Conservation (phyloP, 2,888 invertebrate genomes). For the Furcula furcula region DNA sequence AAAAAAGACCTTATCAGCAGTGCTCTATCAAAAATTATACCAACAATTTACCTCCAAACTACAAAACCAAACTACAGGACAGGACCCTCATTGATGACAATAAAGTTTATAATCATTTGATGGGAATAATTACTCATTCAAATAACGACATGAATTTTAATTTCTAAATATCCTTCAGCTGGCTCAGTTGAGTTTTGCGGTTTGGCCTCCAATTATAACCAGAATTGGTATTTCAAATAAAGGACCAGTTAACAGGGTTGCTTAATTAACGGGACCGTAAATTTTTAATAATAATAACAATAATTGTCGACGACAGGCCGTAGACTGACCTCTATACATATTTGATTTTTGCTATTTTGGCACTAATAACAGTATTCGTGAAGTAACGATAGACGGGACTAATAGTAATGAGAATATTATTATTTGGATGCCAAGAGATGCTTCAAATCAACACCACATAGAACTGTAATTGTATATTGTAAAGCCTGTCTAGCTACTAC, state of each 20-base stretch:
- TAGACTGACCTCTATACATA: too few relatives aligned
- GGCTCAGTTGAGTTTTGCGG: slow-evolving; percentile 1
- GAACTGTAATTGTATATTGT: too few relatives aligned
- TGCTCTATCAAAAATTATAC: slow-evolving; percentile 13
- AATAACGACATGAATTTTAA: slow-evolving; percentile 2
- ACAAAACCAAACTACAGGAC: neutral
- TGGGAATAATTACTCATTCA: neutral
- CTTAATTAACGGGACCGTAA: neutral
- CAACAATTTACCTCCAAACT: slow-evolving; percentile 3
- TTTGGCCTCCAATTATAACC: slow-evolving; percentile 1
- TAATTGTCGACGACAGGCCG: too few relatives aligned
- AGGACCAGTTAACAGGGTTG: neutral
- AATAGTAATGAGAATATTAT: too few relatives aligned
- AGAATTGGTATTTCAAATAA: neutral
- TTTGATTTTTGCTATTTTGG: too few relatives aligned
- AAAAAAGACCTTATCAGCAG: slow-evolving; percentile 13
- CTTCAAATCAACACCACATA: too few relatives aligned
- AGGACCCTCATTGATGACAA: too few relatives aligned
- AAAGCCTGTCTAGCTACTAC: too few relatives aligned
- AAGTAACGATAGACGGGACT: too few relatives aligned
- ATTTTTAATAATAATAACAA: neutral
- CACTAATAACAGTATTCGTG: too few relatives aligned
- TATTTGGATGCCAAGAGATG: too few relatives aligned
- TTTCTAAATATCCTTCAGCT: slow-evolving; percentile 3
- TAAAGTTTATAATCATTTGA: neutral